Base-by-base conservation (phyloP, 2,113 vertebrate species). In the Eulemur rufifrons region DNA sequence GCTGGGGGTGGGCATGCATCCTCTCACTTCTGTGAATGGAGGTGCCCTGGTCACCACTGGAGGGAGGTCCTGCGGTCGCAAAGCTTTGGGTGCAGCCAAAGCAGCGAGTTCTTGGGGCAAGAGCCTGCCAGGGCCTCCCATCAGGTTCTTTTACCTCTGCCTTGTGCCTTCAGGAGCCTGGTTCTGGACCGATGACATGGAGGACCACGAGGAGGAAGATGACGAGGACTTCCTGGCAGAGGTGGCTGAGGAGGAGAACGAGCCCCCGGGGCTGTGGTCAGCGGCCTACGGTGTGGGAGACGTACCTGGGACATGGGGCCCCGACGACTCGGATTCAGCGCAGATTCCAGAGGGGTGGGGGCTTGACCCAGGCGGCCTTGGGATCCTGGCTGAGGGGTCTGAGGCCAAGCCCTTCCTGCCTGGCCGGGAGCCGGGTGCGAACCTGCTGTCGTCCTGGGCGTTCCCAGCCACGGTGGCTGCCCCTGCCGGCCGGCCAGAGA, bases 261-360 rank as follows among this genome's bases (percentile, higher is more conserved):
- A 98, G 39, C 98, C 97, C 2, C 98, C 97, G 0, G 98, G 98
- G 11, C 68, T 98, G 50, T 98, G 98, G 98, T 98, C 97, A 0
- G 97, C 98, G 0, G 97, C 98, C 47, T 98, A 98, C 2, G 98
- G 98, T 0, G 98, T 98, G 29, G 97, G 98, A 2, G 98, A 98
- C 0, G 98, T 98, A 23, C 98, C 98, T 13, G 98, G 98, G 47
- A 97, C 97, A 0, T 98, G 98, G 98, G 98, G 98, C 3, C 98
- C 98, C 0, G 98, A 98, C 0, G 98, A 98, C 90, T 96, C 97
- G 0, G 96, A 98, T 68, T 94, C 87, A 0, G 92, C 29, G 0
- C 98, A 95, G 86, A 96, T 95, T 63, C n/a, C 84, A 0, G 97
- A 96, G 13, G 81, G 71, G 2, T 98, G 98, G 98, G 95, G 76